Evolutionary conservation across 2,113 vertebrate species (phyloP), one percentile per base, ranked within the genome.

Genomic region (Corydoras maculifer): DNA sequence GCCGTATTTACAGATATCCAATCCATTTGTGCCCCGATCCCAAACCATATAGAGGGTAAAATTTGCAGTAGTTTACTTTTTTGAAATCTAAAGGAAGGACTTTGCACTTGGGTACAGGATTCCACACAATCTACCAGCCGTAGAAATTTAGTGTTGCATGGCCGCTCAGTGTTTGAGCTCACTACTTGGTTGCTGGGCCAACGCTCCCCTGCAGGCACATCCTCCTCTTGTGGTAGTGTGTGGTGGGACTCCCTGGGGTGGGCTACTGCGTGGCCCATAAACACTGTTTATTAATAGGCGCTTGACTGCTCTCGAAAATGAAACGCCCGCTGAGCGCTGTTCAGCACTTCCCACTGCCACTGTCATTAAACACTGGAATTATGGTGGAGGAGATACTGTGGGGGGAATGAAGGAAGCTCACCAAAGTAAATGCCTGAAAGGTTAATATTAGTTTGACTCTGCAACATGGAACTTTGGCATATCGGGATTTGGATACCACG

Each of bases 251-350:
- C 85, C 82, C 79, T 57, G 49, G 77, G 81, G 79, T 57, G 72
- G 68, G 59, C 62, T 72, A 62, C 66, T 65, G 72, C 75, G 70
- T 70, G 74, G 71, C 82, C 82, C 76, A 78, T 66, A 75, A 78
- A 78, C 74, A 78, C 63, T 64, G 61, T 82, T 84, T 85, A 86
- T 84, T 86, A 87, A 86, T 84, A 87, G 85, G 76, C 76, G 65
- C 70, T 78, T 15, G 13, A 69, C 72, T 30, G 30, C 73, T 79
- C 66, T 80, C 70, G 70, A 77, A 75, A 78, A 77, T 80, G 79
- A 83, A 79, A 73, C 73, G 80, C 78, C 70, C 72, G 71, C 76
- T 68, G 69, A 77, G 75, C 32, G 15, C 55, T 62, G 63, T 48
- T 55, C 77, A 71, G 68, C 50, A 84, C 72, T 78, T 82, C 74